Base-by-base conservation (phyloP, 1,140 invertebrate species). In the Schlechtendalia chinensis region DNA sequence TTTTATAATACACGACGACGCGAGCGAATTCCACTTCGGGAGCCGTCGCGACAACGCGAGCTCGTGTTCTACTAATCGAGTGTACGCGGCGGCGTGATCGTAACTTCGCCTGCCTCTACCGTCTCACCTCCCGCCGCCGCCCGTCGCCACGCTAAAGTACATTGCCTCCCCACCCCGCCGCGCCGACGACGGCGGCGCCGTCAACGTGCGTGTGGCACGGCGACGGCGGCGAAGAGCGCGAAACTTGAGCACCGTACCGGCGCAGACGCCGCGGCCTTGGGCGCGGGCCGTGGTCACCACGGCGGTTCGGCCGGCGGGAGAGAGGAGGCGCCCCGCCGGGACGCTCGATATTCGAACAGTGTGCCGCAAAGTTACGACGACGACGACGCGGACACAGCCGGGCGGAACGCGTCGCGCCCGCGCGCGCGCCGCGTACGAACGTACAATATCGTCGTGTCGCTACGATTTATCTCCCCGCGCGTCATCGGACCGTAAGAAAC, bases 201-300 rank as follows among this genome's bases (percentile, higher is more conserved):
- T 10, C 72, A 39, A 24, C 72, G 75, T 63, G 39, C 58, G 75
- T 59, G 39, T 27, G 17, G 27, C n/a, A 50, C 32, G 45, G 50
- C 32, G 32, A 47, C 72, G 24, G 5, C 19, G 58, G 75, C 58
- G 58, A 54, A 17, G 58, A 14, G 32, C 75, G 75, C 75, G 58
- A 61, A 58, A 61, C 39, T 79, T 79, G n/a, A n/a, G 75, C 39
- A 27, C 58, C 10, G 22, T 79, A 79, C 75, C 58, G 75, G 75
- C 75, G 75, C 75, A 79, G 75, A 79, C 75, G 75, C 75, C 75
- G n/a, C 56, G 75, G 47, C 75, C 75, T 79, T 79, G 75, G 75
- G 39, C 27, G 39, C 27, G 39, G 58, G 27, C 56, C 32, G 32
- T 47, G 39, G 27, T 39, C n/a, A 45, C 12, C 6, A n/a, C n/a